Percentiles rank a stretch among this genome's conserved stretches.
Evolutionary conservation across 2,797 vertebrate genomes (phyloP).

Genomic region (Acanthis flammea): DNA sequence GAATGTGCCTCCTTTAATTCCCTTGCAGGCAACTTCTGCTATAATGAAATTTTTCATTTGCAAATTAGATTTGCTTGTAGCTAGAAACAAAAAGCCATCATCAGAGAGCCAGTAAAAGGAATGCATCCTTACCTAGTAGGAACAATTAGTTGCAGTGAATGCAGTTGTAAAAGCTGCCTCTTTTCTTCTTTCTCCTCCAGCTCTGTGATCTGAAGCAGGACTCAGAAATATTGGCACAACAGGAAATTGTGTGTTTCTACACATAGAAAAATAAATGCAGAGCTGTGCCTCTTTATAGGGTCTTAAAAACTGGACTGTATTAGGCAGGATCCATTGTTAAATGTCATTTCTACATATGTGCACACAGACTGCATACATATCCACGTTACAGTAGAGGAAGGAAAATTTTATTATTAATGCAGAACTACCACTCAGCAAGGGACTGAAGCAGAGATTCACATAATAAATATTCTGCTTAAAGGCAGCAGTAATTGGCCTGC

Average conservation of each 20-base stretch:
- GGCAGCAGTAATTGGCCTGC: neutral
- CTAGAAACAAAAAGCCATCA: conserved; percentile 69
- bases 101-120: conserved; percentile 57
- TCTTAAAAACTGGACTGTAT: neutral
- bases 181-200: conserved; percentile 15
- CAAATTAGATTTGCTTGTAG: conserved; percentile 74
- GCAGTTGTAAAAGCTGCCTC: neutral
- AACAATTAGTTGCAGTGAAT: conserved; percentile 64
- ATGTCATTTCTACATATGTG: neutral
- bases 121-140: conserved; percentile 60
- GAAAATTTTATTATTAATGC: neutral
- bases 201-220: neutral
- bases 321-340: neutral
- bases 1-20: conserved; percentile 57
- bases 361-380: neutral
- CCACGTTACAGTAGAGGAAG: neutral
- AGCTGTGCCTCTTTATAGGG: neutral
- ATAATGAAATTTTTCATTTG: conserved; percentile 74
- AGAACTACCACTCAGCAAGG: neutral
- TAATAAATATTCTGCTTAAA: neutral
- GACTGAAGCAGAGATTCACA: neutral
- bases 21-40: conserved; percentile 64
- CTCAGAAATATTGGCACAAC: neutral
- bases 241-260: neutral
- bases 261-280: neutral